A percentile compares a stretch with the other conserved stretches of the same genome.
These are phyloP conservation scores for Saccostrea echinata DNA, from an alignment of 1,140 invertebrate genomes.

Conservation along the genomic window DNA sequence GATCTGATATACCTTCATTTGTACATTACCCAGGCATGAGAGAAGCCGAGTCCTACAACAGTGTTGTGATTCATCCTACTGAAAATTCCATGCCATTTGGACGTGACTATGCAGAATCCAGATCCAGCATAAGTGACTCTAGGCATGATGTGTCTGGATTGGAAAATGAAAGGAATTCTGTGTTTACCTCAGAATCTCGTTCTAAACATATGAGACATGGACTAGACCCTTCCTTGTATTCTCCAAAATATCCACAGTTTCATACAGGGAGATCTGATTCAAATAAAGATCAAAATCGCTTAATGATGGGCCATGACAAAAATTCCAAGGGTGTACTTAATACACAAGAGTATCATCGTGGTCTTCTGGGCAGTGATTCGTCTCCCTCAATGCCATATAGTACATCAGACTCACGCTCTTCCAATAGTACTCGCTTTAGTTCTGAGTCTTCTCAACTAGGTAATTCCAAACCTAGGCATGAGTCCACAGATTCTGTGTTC, in stretches of 20 bases:
- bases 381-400: slow-evolving; percentile 49
- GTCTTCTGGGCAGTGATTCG: slow-evolving; percentile 20
- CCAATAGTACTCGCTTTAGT: slow-evolving; percentile 57
- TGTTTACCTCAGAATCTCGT: neutral
- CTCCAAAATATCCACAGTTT: slow-evolving; percentile 53
- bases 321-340: slow-evolving; percentile 43
- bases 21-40: slow-evolving; percentile 66
- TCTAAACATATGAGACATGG: slow-evolving; percentile 63
- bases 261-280: slow-evolving; percentile 31
- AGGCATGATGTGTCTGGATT: slow-evolving; percentile 56
- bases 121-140: slow-evolving; percentile 64
- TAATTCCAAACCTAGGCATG: slow-evolving; percentile 44
- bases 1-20: slow-evolving; percentile 57
- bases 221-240: slow-evolving; percentile 63
- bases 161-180: slow-evolving; percentile 24
- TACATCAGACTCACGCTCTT: slow-evolving; percentile 55
- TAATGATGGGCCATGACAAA: slow-evolving; percentile 50
- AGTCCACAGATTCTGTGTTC: slow-evolving; percentile 63
- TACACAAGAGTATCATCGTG: slow-evolving; percentile 36
- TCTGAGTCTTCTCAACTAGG: slow-evolving; percentile 43
- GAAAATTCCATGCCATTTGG: slow-evolving; percentile 70
- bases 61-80: slow-evolving; percentile 73
- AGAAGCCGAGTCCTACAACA: slow-evolving; percentile 74
- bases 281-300: slow-evolving; percentile 19
- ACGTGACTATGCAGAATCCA: slow-evolving; percentile 69